Conservation (phyloP, 2,797 vertebrate species). For the Xenentodon cancila region DNA sequence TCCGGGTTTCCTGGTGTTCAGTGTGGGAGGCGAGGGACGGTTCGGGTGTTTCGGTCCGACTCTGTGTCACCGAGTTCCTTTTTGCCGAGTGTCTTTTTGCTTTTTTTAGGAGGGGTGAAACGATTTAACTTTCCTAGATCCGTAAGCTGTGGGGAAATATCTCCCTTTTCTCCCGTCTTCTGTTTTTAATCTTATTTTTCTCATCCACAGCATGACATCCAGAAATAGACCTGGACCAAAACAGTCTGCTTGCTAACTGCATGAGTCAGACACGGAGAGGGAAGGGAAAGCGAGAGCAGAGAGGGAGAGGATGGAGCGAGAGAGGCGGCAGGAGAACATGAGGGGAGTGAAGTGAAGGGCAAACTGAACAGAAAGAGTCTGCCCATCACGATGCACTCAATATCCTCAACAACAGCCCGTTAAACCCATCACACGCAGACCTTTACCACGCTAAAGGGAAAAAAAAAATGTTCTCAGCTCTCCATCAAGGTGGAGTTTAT, state of each 20-base stretch:
- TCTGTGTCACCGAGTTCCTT: slow-evolving; percentile 28
- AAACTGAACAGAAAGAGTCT: slow-evolving; percentile 30
- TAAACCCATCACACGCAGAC: slow-evolving; percentile 54
- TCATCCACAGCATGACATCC: slow-evolving; percentile 65
- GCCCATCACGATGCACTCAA: slow-evolving; percentile 56
- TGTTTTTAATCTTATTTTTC: slow-evolving; percentile 72
- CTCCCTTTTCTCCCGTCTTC: slow-evolving; percentile 33
- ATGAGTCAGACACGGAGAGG: slow-evolving; percentile 57
- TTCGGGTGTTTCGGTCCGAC: slow-evolving; percentile 34
- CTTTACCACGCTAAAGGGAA: slow-evolving; percentile 39
- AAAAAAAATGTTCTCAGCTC: slow-evolving; percentile 46
- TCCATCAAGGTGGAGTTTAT: slow-evolving; percentile 63
- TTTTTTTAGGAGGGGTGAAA: slow-evolving; percentile 45
- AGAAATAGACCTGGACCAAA: slow-evolving; percentile 75
- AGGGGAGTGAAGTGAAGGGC: slow-evolving; percentile 31
- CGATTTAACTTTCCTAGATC: slow-evolving; percentile 65
- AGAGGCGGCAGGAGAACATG: slow-evolving; percentile 21
- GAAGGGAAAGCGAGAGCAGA: slow-evolving; percentile 12
- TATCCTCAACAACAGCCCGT: slow-evolving; percentile 50
- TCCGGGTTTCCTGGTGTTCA: slow-evolving; percentile 41
- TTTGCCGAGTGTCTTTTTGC: slow-evolving; percentile 56
- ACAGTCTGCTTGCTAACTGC: slow-evolving; percentile 65
- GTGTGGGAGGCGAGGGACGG: slow-evolving; percentile 39
- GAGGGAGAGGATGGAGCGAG: slow-evolving; percentile 13
- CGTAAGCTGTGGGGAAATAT: slow-evolving; percentile 64